Percentiles rank a stretch among this genome's conserved stretches.
These are phyloP conservation scores for Sebastes alutus DNA, from an alignment of 2,797 vertebrate species.

Conservation along the genomic window DNA sequence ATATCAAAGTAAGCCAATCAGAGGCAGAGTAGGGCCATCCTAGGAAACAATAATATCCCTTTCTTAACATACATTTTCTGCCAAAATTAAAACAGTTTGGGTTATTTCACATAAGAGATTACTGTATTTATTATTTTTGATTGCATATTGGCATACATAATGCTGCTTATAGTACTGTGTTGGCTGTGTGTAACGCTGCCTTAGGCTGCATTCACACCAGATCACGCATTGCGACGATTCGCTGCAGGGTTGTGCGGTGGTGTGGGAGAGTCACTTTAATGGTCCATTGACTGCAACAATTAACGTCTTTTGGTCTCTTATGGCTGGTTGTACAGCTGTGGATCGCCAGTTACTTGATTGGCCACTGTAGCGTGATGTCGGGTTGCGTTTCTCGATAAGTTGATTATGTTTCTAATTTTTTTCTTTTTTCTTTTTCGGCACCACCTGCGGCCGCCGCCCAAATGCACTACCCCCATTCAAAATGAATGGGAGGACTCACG, in stretches of 20 bases:
- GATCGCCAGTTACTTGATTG: rapidly evolving
- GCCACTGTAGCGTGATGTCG: no score
- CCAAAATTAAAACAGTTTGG: background rate
- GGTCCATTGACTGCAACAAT: no score
- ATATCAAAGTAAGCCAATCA: background rate
- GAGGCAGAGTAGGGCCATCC: background rate
- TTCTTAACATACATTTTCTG: background rate
- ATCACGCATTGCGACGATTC: rapidly evolving
- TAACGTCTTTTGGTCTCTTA: no score
- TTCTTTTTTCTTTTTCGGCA: no score
- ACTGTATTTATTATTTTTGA: background rate
- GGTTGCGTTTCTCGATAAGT: no score
- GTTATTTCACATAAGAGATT: background rate
- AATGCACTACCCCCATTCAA: no score
- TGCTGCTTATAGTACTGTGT: background rate
- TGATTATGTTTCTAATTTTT: no score
- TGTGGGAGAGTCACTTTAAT: no score
- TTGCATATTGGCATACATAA: background rate
- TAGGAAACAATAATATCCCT: background rate
- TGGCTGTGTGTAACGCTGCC: background rate
- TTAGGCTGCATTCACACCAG: no score
- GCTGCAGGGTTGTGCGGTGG: rapidly evolving
- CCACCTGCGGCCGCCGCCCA: no score
- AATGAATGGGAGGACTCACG: rapidly evolving
- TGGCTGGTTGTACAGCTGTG: no score